Conservation (phyloP, 2,888 invertebrate species). For the Eupithecia inturbata region DNA sequence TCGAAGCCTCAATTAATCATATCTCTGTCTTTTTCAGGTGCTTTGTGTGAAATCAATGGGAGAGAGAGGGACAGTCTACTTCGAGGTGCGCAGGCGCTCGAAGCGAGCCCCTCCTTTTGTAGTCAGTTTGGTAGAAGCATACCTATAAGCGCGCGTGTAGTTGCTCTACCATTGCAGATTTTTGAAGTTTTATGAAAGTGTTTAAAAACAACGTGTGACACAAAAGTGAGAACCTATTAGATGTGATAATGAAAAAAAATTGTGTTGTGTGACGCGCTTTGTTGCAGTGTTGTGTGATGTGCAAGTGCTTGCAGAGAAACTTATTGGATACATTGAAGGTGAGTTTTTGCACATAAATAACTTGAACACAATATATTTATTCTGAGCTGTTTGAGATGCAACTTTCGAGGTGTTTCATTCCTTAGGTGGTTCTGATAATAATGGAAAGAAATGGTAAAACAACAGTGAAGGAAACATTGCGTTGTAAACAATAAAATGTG, state of each 20-base stretch:
- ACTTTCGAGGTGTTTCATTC: background rate
- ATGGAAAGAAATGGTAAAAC: background rate
- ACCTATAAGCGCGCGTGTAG: slow-evolving; percentile 43
- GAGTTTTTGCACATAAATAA: slow-evolving; percentile 39
- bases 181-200: background rate
- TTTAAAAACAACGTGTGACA: slow-evolving; percentile 10
- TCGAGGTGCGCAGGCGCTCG: slow-evolving; percentile 43
- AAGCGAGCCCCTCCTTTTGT: slow-evolving; percentile 35
- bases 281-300: slow-evolving; percentile 33
- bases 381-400: background rate
- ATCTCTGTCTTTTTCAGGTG: slow-evolving; percentile 52
- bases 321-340: slow-evolving; percentile 55
- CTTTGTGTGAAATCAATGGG: slow-evolving; percentile 20
- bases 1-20: slow-evolving; percentile 50
- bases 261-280: slow-evolving; percentile 43
- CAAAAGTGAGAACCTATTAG: slow-evolving; percentile 22
- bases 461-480: background rate
- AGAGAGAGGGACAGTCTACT: slow-evolving; percentile 40
- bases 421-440: background rate
- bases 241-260: background rate
- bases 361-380: background rate
- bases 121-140: slow-evolving; percentile 45
- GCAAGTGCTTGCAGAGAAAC: slow-evolving; percentile 32
- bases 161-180: slow-evolving; percentile 4
- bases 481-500: background rate